Conservation (phyloP, 2,797 vertebrate genomes). For the Acridotheres tristis region DNA sequence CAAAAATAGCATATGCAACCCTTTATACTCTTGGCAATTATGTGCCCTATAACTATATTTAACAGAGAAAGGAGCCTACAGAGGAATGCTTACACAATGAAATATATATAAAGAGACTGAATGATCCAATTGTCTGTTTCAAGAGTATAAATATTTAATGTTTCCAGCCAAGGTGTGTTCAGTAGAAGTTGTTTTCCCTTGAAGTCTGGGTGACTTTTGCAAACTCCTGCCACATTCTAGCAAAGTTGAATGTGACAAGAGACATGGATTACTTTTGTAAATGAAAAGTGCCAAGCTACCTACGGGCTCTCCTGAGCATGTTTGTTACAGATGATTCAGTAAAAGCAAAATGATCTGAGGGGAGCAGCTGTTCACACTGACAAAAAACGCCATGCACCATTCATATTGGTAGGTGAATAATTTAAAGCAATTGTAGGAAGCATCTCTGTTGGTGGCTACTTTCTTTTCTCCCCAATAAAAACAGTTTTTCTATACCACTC, state of each 20-base stretch:
- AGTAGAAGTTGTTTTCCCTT: not conserved
- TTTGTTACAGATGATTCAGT: constrained; percentile 15
- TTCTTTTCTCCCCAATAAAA: not conserved
- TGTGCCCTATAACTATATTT: not conserved
- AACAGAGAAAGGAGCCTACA: not conserved
- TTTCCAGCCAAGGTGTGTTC: not conserved
- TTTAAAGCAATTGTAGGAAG: not conserved
- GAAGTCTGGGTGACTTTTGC: not conserved
- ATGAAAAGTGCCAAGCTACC: not conserved
- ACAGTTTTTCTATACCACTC: not conserved
- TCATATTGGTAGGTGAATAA: not conserved
- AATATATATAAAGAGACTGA: not conserved
- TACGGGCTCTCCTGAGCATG: not conserved
- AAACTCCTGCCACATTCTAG: not conserved
- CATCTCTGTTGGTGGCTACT: not conserved
- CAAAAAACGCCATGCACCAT: not conserved
- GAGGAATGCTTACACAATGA: not conserved
- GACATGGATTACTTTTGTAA: not conserved
- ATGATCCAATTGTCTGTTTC: not conserved
- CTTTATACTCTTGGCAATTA: not conserved
- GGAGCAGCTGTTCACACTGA: not conserved
- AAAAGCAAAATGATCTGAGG: not conserved
- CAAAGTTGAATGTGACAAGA: not conserved
- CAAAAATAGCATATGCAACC: not conserved
- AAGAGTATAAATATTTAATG: constrained; percentile 24